phyloP scores from a whole-genome alignment of 2,113 vertebrate species.

The Atractosteus spatula region DNA sequence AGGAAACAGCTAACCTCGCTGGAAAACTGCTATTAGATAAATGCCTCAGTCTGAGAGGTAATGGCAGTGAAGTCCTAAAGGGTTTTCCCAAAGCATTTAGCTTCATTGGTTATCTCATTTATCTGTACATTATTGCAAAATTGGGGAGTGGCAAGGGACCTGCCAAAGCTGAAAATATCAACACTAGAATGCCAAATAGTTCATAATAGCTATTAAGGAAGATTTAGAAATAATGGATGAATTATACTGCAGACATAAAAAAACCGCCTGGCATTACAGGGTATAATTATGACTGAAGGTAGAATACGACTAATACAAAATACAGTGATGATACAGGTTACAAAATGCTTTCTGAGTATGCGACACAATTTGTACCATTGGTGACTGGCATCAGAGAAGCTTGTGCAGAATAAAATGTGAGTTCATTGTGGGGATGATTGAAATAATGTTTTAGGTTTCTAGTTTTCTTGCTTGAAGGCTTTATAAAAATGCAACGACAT shows the following conservation, averaged over 20 bases:
- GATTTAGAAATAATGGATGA: not conserved
- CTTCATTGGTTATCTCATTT: constrained; percentile 11
- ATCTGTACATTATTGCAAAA: constrained; percentile 3
- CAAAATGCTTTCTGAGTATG: too few species aligned
- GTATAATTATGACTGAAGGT: not conserved
- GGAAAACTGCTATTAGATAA: constrained; percentile 6
- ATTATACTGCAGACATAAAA: not conserved
- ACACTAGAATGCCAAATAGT: not conserved
- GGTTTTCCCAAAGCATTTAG: constrained; percentile 11
- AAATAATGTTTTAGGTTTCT: too few species aligned
- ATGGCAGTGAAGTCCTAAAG: constrained; percentile 5
- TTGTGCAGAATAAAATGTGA: too few species aligned
- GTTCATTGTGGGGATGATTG: too few species aligned
- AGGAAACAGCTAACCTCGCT: not conserved
- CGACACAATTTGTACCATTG: too few species aligned
- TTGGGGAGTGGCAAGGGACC: not conserved
- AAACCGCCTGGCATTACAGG: not conserved
- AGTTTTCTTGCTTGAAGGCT: too few species aligned
- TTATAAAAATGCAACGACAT: too few species aligned
- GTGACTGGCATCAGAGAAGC: too few species aligned
- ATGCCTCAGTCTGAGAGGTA: constrained; percentile 9
- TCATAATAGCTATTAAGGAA: not conserved
- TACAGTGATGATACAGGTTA: too few species aligned
- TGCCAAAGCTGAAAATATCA: not conserved
- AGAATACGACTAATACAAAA: not conserved